Evolutionary conservation across 92 coral and sea anemone species (phyloP), one percentile per base, ranked within the genome.

Genomic region (Heteractis magnifica): DNA sequence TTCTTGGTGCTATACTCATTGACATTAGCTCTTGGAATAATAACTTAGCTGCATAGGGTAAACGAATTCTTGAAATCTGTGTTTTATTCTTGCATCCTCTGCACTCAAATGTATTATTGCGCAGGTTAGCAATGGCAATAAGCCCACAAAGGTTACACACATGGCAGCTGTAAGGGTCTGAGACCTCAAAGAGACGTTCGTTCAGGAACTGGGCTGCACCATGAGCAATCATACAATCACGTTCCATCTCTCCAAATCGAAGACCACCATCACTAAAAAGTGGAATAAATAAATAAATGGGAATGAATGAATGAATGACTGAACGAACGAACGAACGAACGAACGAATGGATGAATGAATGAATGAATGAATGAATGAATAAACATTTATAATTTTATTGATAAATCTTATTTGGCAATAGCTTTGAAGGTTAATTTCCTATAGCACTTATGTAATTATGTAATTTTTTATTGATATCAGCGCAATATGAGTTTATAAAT

Each of bases 191-290:
- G 72, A 96, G 85, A 10, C 99, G 95, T 88, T 96, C 99, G 56
- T 96, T 96, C 64, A 96, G 99, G 89, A 96, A 96, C 92, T 96
- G 97, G 14, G 99, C 99, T 1, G 99, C 95, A 23, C 99, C 99
- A 62, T 96, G 99, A 19, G 99, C 97, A 44, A 96, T 96, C 96
- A 94, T 94, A 79, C 99, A 96, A 73, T 96, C 99, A 55, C 99
- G 99, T 81, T 96, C 99, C 99, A 96, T 96, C 94, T 96, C 99
- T 77, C 99, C 99, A 52, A 96, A 96, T 84, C 99, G 98, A 53
- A 96, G 97, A 21, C 99, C 99, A 75, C 99, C 99, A 84, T 96
- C 99, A 86, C 99, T 96, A 73, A 15, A 73, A 81, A 49, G 7
- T n/a, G 53, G 72, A 60, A 10, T 13, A 10, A 53, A 26, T 44